These are phyloP conservation scores for Arbacia lixula DNA, from an alignment of 53 echinoderm and acorn worm species.

Conservation along the genomic window DNA sequence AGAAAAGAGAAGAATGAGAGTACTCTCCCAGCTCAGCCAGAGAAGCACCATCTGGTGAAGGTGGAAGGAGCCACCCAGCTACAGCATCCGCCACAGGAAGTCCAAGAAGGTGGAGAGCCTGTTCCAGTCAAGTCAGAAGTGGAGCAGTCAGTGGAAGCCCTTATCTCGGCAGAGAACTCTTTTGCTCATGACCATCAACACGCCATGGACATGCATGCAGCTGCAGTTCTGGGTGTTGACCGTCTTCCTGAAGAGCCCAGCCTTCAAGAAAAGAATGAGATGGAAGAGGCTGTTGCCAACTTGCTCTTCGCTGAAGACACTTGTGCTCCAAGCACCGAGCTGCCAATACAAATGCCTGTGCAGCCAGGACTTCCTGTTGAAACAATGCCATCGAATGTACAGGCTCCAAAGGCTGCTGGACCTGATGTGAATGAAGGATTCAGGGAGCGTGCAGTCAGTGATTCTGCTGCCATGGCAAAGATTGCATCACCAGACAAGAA, in stretches of 20 bases:
- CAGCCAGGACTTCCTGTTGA: slow-evolving; percentile 14
- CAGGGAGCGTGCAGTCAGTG: slow-evolving; percentile 3
- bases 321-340: neutral
- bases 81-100: neutral
- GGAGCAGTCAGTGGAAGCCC: slow-evolving; percentile 44
- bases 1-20: slow-evolving; percentile 1
- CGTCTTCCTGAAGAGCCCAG: slow-evolving; percentile 41
- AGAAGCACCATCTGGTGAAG: neutral
- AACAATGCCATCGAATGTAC: neutral
- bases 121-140: slow-evolving; percentile 43
- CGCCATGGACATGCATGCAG: neutral
- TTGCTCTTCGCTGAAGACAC: slow-evolving; percentile 71
- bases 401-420: neutral
- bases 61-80: neutral
- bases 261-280: slow-evolving; percentile 66
- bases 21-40: neutral
- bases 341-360: slow-evolving; percentile 24
- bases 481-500: slow-evolving; percentile 47
- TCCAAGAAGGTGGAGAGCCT: slow-evolving; percentile 4
- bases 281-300: slow-evolving; percentile 69
- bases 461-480: slow-evolving; percentile 32
- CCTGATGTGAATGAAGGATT: slow-evolving; percentile 1
- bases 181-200: slow-evolving; percentile 8
- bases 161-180: slow-evolving; percentile 40
- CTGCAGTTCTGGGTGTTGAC: neutral